Evolutionary conservation across 2,888 invertebrate genomes (phyloP), one percentile per base, ranked within the genome.

Genomic region (Troides aeacus): DNA sequence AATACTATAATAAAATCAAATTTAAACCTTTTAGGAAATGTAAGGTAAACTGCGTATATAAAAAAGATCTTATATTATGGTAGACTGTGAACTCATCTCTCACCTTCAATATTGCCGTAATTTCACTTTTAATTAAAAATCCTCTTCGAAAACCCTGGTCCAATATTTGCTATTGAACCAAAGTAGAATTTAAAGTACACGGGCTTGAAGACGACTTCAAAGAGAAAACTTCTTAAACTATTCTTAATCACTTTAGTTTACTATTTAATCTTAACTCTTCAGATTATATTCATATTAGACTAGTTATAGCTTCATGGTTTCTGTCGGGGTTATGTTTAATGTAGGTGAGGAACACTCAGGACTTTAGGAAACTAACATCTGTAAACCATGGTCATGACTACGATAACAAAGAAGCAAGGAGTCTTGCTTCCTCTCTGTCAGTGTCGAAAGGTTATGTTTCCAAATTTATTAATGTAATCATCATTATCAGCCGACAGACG

Each of bases 191-290:
- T 57, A 62, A 67, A 39, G 42, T 62, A 24, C n/a, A 57, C 62
- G 42, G 46, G 42, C 15, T 62, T 62, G 42, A 23, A 58, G 57
- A 24, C 24, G 57, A 56, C 67, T 62, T 62, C 67, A 62, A 57
- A 67, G 60, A 53, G 50, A 67, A 56, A 67, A 62, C 46, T 67
- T 67, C 39, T 18, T 62, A 60, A 46, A 66, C 61, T 62, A 66
- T 67, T 62, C 61, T 62, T 66, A 66, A 66, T 39, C 39, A 53
- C 53, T 67, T 30, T 53, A 56, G 53, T 66, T 66, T 57, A 62
- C 62, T 24, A 57, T 67, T 67, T 57, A 42, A 46, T 57, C 21
- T 58, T 23, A n/a, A 0, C 2, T 58, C 12, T 23, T 23, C 23
- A 58, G 57, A 58, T 58, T n/a, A 8, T 58, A 58, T 23, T 58